Evolutionary conservation across 2,888 invertebrate genomes (phyloP).

Genomic region (Cryptocheilus praepositus): DNA sequence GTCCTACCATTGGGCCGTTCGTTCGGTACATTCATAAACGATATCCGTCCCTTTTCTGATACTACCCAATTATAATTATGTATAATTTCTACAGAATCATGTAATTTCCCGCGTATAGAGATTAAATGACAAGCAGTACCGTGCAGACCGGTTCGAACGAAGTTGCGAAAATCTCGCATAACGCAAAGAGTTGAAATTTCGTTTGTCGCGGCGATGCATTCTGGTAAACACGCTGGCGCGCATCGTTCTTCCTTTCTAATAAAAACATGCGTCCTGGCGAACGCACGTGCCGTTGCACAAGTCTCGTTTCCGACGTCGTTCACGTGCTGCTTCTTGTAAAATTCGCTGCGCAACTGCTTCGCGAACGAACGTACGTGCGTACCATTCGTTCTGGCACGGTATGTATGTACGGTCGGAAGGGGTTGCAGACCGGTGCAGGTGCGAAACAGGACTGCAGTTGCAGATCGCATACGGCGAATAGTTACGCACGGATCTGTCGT

Average conservation of each 20-base stretch:
- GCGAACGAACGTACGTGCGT: conserved; percentile 52
- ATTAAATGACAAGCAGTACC: too few species aligned
- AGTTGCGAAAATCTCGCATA: too few species aligned
- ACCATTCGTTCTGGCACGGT: conserved; percentile 40
- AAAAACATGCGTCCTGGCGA: conserved; percentile 16
- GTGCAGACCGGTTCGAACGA: too few species aligned
- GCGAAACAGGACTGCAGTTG: conserved; percentile 48
- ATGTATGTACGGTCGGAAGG: not conserved
- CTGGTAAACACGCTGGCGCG: not conserved
- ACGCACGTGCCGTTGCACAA: conserved; percentile 35
- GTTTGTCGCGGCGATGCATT: too few species aligned
- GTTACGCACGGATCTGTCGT: conserved; percentile 31
- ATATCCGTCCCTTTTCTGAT: too few species aligned
- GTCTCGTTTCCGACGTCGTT: conserved; percentile 46
- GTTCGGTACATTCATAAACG: too few species aligned
- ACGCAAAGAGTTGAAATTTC: too few species aligned
- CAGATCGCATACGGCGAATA: conserved; percentile 33
- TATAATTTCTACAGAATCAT: too few species aligned
- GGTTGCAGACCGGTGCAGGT: conserved; percentile 38
- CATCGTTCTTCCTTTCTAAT: conserved; percentile 14
- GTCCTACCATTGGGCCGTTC: too few species aligned
- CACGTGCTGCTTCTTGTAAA: conserved; percentile 46
- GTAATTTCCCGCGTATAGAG: too few species aligned
- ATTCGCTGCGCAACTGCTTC: conserved; percentile 41
- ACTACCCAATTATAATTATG: too few species aligned